Conservation (phyloP, 2,888 invertebrate genomes). For the Cacoxenus indagator region DNA sequence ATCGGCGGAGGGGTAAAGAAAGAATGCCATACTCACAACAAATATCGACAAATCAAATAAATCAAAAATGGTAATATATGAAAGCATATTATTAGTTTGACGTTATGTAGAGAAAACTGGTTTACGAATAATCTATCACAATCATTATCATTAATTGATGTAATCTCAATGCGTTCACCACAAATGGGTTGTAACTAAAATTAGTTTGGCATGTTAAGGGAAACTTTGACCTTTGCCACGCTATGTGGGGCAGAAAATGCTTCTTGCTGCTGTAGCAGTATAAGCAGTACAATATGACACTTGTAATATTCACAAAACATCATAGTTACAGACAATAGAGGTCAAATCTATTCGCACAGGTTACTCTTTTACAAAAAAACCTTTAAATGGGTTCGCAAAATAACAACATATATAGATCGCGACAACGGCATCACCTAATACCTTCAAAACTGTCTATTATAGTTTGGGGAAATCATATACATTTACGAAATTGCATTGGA, state of each 20-base stretch:
- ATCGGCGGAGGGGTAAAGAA: neutral
- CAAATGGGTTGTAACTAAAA: neutral
- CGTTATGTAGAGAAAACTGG: too few species aligned
- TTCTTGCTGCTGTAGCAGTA: neutral
- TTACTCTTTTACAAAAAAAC: too few species aligned
- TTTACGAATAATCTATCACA: too few species aligned
- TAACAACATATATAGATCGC: too few species aligned
- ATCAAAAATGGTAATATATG: neutral
- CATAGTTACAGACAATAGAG: conserved; percentile 18
- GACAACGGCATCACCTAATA: too few species aligned
- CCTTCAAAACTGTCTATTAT: too few species aligned
- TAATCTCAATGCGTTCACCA: too few species aligned
- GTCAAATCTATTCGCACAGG: too few species aligned
- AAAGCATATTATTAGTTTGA: neutral
- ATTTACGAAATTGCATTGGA: too few species aligned
- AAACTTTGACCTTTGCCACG: conserved; percentile 19
- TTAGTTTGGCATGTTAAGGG: too few species aligned
- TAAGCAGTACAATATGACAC: conserved; percentile 14
- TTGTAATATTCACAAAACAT: conserved; percentile 5
- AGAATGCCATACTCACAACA: neutral
- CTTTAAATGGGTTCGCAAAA: too few species aligned
- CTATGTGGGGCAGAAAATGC: conserved; percentile 16
- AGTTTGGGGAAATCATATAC: too few species aligned
- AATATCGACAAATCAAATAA: neutral
- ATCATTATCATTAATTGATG: neutral